These are phyloP conservation scores for Rhaphigaster nebulosa DNA, from an alignment of 2,888 invertebrate species.

Conservation along the genomic window DNA sequence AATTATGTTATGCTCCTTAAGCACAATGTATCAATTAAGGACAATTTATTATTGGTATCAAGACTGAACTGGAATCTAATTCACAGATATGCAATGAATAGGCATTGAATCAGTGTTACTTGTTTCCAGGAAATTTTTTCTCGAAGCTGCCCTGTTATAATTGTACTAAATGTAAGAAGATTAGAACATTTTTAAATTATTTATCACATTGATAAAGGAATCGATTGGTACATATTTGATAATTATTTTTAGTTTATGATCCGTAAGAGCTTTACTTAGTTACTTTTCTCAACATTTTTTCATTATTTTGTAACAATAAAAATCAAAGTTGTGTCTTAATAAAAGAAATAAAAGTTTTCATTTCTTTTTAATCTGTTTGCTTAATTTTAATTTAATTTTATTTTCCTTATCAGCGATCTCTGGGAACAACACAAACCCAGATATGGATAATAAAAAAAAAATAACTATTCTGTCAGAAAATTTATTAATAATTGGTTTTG, in stretches of 20 bases:
- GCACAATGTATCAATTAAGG: constrained; percentile 37
- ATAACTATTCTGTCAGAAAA: too few relatives aligned
- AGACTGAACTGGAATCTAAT: constrained; percentile 5
- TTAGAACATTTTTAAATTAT: not conserved
- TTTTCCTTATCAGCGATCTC: too few relatives aligned
- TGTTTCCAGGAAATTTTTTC: not conserved
- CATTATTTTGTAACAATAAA: not conserved
- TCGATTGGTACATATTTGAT: not conserved
- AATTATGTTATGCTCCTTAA: constrained; percentile 31
- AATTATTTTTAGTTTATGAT: not conserved
- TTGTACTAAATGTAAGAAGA: not conserved
- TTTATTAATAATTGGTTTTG: too few relatives aligned
- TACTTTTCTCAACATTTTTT: not conserved
- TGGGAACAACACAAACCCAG: too few relatives aligned
- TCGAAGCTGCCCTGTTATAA: not conserved
- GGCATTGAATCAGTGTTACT: not conserved
- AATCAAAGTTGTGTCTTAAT: not conserved
- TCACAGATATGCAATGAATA: not conserved
- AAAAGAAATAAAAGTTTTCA: not conserved
- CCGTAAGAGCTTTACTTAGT: not conserved
- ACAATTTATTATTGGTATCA: not conserved
- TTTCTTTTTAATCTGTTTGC: not conserved
- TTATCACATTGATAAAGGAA: not conserved
- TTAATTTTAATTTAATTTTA: too few relatives aligned
- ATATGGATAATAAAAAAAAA: too few relatives aligned